Base-by-base conservation (phyloP, 2,113 vertebrate genomes). In the Cyprinodon tularosa region DNA sequence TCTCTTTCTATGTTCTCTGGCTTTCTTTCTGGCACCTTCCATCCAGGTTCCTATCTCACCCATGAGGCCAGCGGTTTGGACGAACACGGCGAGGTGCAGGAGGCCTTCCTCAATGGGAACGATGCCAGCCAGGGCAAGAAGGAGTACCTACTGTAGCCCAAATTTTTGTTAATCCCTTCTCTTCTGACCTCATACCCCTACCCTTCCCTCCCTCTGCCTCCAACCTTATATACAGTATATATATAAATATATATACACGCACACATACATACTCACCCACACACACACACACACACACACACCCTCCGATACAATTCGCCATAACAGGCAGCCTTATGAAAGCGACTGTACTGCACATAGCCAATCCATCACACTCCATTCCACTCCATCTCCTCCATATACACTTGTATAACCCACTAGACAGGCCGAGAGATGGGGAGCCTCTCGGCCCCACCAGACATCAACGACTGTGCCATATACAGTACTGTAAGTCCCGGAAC, bases 31-130 rank as follows among this genome's bases (percentile, higher is more conserved):
- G 6, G 47, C 50, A 79, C 48, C 88, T 67, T 72, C 65, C 59
- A 15, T 66, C 2, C 84, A 97, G 96, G 96, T 71, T 97, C 96
- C 72, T 97, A 97, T 91, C 94, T 97, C 91, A 97, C 96, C 81
- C 96, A 97, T 17, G 96, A 97, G 90, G 96, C 96, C 82, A 97
- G 96, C 62, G 96, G 96, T 42, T 92, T 97, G 90, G 96, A 97
- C 47, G 96, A 97, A 78, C 96, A 97, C 42, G 96, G 96, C 5
- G 96, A 97, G 88, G 96, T 96, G 77, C 96, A 96, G 74, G 96
- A 97, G 90, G 96, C 96, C 64, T 97, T 97, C 87, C 96, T 97
- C 83, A 97, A 97, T 5, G 96, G 96, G 62, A 96, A 95, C 11
- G 96, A 97, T 3, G 95, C 95, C 88, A 96, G 95, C 84, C 96